phyloP scores from a whole-genome alignment of 2,113 vertebrate species.

The Pitta sordida region DNA sequence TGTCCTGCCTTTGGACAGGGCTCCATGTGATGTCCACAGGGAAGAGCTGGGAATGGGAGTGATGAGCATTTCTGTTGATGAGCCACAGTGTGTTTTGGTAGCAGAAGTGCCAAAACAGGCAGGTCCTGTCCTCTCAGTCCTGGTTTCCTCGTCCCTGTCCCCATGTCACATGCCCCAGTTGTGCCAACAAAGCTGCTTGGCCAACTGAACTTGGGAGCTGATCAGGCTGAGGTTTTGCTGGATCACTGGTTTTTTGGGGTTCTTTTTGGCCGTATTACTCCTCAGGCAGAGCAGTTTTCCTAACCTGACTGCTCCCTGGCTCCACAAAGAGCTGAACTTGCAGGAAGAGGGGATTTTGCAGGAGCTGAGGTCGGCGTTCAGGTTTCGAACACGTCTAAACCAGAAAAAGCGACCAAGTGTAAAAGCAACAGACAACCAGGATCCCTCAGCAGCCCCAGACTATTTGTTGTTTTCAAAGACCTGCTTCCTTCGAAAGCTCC shows the following conservation, averaged over 20 bases:
- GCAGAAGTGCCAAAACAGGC: background rate
- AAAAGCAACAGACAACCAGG: constrained; percentile 21
- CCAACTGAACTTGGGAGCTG: background rate
- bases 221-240: background rate
- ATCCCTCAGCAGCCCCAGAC: constrained; percentile 30
- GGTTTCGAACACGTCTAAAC: background rate
- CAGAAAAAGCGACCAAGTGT: background rate
- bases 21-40: background rate
- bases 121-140: background rate
- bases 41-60: background rate
- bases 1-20: background rate
- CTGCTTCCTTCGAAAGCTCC: constrained; percentile 49
- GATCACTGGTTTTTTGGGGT: background rate
- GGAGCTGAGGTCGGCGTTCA: background rate
- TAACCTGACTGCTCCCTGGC: background rate
- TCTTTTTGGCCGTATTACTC: background rate
- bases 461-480: constrained; percentile 61
- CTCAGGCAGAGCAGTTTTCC: background rate
- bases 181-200: background rate
- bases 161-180: background rate
- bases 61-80: background rate
- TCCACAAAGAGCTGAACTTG: background rate
- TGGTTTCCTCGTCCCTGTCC: background rate
- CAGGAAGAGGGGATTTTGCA: background rate
- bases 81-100: background rate